Evolutionary conservation across 2,797 vertebrate species (phyloP).

Genomic region (Mus minutoides): DNA sequence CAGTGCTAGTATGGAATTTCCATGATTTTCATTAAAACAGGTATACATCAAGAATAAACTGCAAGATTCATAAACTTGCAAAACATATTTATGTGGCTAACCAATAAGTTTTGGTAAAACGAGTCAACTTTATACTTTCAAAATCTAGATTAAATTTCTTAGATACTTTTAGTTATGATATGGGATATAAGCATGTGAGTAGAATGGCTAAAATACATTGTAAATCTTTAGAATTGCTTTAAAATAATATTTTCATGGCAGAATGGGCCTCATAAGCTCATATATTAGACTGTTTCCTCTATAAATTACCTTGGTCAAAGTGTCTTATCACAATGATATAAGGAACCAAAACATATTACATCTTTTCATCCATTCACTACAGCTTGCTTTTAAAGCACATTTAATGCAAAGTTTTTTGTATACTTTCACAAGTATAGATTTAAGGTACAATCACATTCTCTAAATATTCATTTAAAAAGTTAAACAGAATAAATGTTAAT

Average conservation of each 20-base stretch:
- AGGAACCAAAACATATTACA: background rate
- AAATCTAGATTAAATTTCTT: background rate
- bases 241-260: background rate
- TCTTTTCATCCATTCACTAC: background rate
- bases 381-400: background rate
- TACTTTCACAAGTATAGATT: background rate
- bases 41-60: background rate
- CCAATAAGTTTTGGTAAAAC: background rate
- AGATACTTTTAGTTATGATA: background rate
- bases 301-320: background rate
- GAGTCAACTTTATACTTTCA: slow-evolving; percentile 27
- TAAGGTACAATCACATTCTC: background rate
- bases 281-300: background rate
- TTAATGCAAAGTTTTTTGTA: background rate
- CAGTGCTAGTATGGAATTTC: background rate
- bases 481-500: slow-evolving; percentile 60
- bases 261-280: background rate
- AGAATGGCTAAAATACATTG: background rate
- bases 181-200: background rate
- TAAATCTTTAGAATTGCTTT: background rate
- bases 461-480: slow-evolving; percentile 70
- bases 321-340: background rate
- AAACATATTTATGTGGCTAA: slow-evolving; percentile 26
- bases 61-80: background rate
- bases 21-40: background rate